Evolutionary conservation across 2,888 invertebrate species (phyloP), one percentile per base, ranked within the genome.

Genomic region (Drepana falcataria): DNA sequence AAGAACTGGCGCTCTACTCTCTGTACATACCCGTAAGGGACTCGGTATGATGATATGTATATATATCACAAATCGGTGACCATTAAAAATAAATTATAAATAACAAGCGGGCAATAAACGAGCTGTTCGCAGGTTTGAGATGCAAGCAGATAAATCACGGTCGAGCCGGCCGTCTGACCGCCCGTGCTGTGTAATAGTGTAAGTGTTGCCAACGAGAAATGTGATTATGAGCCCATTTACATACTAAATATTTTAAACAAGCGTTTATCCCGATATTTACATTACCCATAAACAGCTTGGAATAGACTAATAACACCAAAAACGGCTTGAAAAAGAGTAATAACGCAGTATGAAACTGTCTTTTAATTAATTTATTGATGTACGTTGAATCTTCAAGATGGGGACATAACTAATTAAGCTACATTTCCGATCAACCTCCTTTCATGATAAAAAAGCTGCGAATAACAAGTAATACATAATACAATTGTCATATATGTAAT

Each of bases 51-150:
- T 37, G 48, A 55, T 37, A 40, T 21, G 51, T 51, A 53, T 65
- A 67, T 67, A 68, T 61, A 68, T 66, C 81, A 87, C 85, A 84
- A 88, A 89, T 88, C 83, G 79, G 82, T 77, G 82, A 83, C 87
- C 85, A 87, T 89, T 89, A 91, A 90, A 91, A 90, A 88, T 89
- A 91, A 89, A 90, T 90, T 89, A 90, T 87, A 90, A 89, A 87
- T 91, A 90, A 91, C 89, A 88, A 91, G 84, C 83, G 76, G 79
- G 82, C 86, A 85, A 87, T 87, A 88, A 87, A 83, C 87, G 84
- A 79, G 81, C 83, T 85, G 88, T 90, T 90, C 84, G 87, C 90
- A 81, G 87, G 87, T 87, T 79, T 79, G 75, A 84, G 89, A 88
- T 89, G 85, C 85, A 73, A 77, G 75, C 82, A 82, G 89, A 90